phyloP scores from a whole-genome alignment of 2,797 vertebrate species.

The Gambusia yucatana region DNA sequence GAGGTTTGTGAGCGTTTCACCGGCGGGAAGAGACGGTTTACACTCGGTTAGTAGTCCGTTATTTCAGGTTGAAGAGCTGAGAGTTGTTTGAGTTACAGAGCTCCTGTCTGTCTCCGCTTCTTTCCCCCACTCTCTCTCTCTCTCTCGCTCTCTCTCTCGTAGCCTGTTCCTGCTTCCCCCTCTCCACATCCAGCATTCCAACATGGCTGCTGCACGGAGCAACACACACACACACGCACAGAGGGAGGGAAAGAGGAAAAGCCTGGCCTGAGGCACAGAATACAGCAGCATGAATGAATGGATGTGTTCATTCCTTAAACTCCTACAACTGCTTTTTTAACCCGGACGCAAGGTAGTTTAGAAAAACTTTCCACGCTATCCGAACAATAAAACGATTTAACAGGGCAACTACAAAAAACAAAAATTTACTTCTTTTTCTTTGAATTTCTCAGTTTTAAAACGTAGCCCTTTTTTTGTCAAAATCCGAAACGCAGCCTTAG shows the following conservation, averaged over 20 bases:
- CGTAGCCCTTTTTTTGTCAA: background rate
- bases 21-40: conserved; percentile 19
- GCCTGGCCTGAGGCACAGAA: conserved; percentile 36
- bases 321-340: background rate
- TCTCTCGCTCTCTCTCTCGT: conserved; percentile 31
- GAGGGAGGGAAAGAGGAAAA: conserved; percentile 27
- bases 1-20: conserved; percentile 29
- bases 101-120: conserved; percentile 39
- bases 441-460: background rate
- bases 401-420: background rate
- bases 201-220: conserved; percentile 70
- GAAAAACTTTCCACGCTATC: background rate
- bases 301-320: conserved; percentile 11
- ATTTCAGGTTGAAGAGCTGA: conserved; percentile 32
- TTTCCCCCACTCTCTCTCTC: conserved; percentile 1
- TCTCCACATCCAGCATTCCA: conserved; percentile 79
- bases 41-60: conserved; percentile 48
- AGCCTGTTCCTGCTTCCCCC: conserved; percentile 70
- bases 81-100: conserved; percentile 40
- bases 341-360: background rate
- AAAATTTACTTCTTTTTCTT: background rate
- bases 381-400: background rate
- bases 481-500: background rate
- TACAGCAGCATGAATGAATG: conserved; percentile 53
- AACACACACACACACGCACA: background rate